phyloP scores from a whole-genome alignment of 2,113 vertebrate species.

The Potamarius usumacintae region DNA sequence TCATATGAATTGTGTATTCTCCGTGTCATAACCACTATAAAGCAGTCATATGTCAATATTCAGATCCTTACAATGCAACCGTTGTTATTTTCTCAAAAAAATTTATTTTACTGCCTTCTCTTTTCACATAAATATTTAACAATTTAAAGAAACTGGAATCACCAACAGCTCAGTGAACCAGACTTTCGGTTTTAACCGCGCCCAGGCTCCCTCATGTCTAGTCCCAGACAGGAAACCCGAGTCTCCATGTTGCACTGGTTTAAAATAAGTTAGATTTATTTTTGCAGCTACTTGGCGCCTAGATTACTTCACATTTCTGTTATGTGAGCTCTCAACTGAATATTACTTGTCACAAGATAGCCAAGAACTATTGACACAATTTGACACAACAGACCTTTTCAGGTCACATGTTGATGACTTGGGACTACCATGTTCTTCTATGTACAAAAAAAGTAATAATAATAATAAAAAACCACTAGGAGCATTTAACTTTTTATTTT shows the following conservation, averaged over 20 bases:
- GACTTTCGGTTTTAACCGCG: not conserved
- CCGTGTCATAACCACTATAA: not conserved
- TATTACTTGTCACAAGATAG: constrained; percentile 60
- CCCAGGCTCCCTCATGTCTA: not conserved
- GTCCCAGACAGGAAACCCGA: constrained; percentile 36
- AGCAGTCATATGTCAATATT: not conserved
- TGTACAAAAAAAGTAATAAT: not conserved
- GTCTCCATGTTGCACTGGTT: constrained; percentile 23
- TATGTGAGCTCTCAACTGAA: constrained; percentile 62
- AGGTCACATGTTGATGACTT: not conserved
- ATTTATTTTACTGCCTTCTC: not conserved
- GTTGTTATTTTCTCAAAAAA: not conserved
- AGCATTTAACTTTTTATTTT: constrained; percentile 25
- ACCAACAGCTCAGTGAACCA: constrained; percentile 9
- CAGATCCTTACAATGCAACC: not conserved
- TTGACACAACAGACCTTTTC: constrained; percentile 10
- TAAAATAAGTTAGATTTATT: constrained; percentile 52
- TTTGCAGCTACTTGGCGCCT: constrained; percentile 35
- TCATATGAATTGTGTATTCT: not conserved
- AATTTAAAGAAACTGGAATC: constrained; percentile 17
- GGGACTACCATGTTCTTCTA: not conserved
- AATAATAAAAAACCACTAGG: not conserved
- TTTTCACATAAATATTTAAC: constrained; percentile 6
- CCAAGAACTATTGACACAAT: constrained; percentile 56
- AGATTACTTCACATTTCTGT: constrained; percentile 74